Evolutionary conservation across 1,140 invertebrate species (phyloP).

Genomic region (Olivierus martensii): DNA sequence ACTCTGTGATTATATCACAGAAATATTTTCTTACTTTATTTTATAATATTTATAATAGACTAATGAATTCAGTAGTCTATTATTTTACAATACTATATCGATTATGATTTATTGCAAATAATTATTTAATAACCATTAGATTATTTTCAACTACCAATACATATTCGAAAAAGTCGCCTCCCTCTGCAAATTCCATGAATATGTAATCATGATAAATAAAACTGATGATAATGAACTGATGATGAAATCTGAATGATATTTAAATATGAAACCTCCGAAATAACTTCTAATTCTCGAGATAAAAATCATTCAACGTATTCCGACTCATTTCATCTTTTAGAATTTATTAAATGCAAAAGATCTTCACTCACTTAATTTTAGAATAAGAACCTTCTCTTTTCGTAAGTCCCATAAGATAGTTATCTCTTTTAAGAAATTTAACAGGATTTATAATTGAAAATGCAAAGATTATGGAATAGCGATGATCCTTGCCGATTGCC

Average conservation of each 20-base stretch:
- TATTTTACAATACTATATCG: too few relatives aligned
- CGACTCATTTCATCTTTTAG: background rate
- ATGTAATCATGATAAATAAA: constrained; percentile 38
- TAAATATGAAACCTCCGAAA: constrained; percentile 67
- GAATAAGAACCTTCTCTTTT: too few relatives aligned
- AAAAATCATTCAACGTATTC: constrained; percentile 74
- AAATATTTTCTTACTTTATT: constrained; percentile 18
- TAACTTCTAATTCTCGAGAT: constrained; percentile 73
- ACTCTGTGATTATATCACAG: constrained; percentile 39
- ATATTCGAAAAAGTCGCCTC: constrained; percentile 40
- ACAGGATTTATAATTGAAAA: too few relatives aligned
- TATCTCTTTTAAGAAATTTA: too few relatives aligned
- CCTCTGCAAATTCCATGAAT: constrained; percentile 46
- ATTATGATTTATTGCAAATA: too few relatives aligned
- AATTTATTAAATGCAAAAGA: constrained; percentile 35
- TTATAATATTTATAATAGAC: too few relatives aligned
- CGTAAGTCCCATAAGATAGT: too few relatives aligned
- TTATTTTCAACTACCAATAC: constrained; percentile 21
- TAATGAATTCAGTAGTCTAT: too few relatives aligned
- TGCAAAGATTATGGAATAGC: too few relatives aligned
- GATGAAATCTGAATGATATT: constrained; percentile 61
- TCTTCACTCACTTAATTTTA: too few relatives aligned
- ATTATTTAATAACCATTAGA: too few relatives aligned
- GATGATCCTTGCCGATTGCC: too few relatives aligned
- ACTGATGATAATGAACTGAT: constrained; percentile 38